A percentile compares a stretch with the other conserved stretches of the same genome.
Evolutionary conservation across 2,797 vertebrate genomes (phyloP).

Genomic region (Bradypodion ventrale): DNA sequence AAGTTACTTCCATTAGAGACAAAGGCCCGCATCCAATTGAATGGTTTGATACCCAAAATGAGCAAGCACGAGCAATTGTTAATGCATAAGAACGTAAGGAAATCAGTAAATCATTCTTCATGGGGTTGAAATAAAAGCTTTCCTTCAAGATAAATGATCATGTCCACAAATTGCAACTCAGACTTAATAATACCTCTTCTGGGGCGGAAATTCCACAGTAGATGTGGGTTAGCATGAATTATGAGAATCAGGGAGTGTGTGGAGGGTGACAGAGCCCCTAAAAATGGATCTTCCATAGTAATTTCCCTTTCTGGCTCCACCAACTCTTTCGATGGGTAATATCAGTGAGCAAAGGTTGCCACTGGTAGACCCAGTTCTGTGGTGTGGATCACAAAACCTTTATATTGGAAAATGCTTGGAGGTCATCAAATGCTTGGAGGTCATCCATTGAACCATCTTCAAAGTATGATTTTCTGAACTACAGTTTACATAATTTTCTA

Average conservation of each 20-base stretch:
- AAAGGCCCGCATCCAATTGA: too few species aligned
- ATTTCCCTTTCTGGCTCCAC: not conserved
- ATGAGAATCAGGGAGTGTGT: not conserved
- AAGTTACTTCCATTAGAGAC: too few species aligned
- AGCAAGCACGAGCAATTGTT: conserved; percentile 53
- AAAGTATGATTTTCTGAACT: too few species aligned
- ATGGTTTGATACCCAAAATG: conserved; percentile 59
- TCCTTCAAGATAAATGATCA: conserved; percentile 67
- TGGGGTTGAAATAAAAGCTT: conserved; percentile 70
- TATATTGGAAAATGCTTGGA: too few species aligned
- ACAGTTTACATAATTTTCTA: too few species aligned
- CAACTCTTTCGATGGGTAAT: not conserved
- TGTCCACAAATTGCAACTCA: conserved; percentile 65
- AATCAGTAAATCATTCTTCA: conserved; percentile 59
- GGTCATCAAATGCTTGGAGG: too few species aligned
- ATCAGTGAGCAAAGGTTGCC: too few species aligned
- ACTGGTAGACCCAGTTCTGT: too few species aligned
- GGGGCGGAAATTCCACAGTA: conserved; percentile 67
- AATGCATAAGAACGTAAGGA: too few species aligned
- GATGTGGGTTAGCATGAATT: conserved; percentile 32
- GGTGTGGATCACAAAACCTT: too few species aligned
- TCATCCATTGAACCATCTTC: too few species aligned
- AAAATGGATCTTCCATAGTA: not conserved
- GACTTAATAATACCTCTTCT: conserved; percentile 71
- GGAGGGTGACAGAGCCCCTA: not conserved